Evolutionary conservation across 2,888 invertebrate species (phyloP), one percentile per base, ranked within the genome.

Genomic region (Eumerus sabulonum): DNA sequence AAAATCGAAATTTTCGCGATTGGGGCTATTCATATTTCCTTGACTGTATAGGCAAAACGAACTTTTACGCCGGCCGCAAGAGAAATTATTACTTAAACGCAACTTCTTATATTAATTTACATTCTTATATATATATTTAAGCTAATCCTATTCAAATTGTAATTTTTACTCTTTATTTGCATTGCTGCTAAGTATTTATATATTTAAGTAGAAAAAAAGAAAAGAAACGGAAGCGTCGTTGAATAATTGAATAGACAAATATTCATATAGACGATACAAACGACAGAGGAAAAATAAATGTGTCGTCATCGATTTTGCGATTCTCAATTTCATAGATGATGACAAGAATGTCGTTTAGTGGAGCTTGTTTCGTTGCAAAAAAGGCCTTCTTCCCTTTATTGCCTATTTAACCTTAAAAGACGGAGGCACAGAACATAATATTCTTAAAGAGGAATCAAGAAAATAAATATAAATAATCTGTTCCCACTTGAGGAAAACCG

Each of bases 231-330:
- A 27, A 27, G 27, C 2, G 36, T 19, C 35, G 27, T 47, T 70
- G 53, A 62, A 70, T 56, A 54, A 62, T 62, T 70, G 48, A 40
- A 56, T 63, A 48, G 48, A 35, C 54, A 51, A 63, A 71, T 63
- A 62, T 45, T 63, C 56, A 40, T 50, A 63, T 36, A 62, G 27
- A 27, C 7, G 27, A 27, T 7, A 27, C 27, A 27, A 27, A 60
- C 12, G 40, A 54, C 47, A 48, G 62, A 9, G 3, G n/a, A 50
- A 17, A 62, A 70, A 44, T 38, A 68, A 62, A 42, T 48, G 53
- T 70, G 53, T 54, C 62, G 62, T 63, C 62, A 71, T 62, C 62
- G 56, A 56, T 62, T 71, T 36, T 13, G 16, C 16, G 53, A 51
- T 18, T 54, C 50, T 16, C 16, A 27, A 50, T 14, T 42, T 36